Percentiles rank a stretch among this genome's conserved stretches.
phyloP scores from a whole-genome alignment of 2,888 invertebrate genomes.

The Melieria picta region DNA sequence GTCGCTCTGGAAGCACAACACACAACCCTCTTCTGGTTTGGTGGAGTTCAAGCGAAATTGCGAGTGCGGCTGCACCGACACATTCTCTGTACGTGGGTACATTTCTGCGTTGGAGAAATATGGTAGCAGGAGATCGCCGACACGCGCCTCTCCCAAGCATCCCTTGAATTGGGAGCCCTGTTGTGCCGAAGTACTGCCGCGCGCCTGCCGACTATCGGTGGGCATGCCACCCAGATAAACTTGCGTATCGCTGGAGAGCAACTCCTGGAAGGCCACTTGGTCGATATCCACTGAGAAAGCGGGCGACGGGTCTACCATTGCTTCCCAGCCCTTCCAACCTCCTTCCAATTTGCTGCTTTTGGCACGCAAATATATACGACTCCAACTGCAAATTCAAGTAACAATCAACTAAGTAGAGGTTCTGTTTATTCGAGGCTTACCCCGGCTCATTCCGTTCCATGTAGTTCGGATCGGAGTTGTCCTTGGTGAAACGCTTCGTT shows the following conservation, averaged over 20 bases:
- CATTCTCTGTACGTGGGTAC: constrained; percentile 70
- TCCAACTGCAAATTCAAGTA: constrained; percentile 68
- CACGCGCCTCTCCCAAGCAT: constrained; percentile 87
- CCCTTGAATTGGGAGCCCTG: constrained; percentile 73
- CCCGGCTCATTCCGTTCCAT: constrained; percentile 23
- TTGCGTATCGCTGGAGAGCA: constrained; percentile 62
- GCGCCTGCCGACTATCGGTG: constrained; percentile 56
- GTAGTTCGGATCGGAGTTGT: constrained; percentile 67
- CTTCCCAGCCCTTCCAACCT: constrained; percentile 67
- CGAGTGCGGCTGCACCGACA: constrained; percentile 60
- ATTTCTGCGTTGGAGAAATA: constrained; percentile 83
- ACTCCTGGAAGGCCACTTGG: constrained; percentile 59
- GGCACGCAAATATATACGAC: constrained; percentile 71
- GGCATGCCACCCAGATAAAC: constrained; percentile 69
- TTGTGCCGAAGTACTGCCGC: constrained; percentile 57
- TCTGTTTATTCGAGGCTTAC: constrained; percentile 7
- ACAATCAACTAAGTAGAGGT: background rate
- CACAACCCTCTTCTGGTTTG: constrained; percentile 76
- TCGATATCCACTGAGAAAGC: constrained; percentile 63
- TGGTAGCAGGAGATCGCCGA: constrained; percentile 84
- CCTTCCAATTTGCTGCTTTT: constrained; percentile 66
- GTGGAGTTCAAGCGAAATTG: constrained; percentile 65
- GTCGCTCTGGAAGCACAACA: constrained; percentile 78
- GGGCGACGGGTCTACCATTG: constrained; percentile 62
- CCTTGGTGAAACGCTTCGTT: constrained; percentile 70